Evolutionary conservation across 1,140 invertebrate genomes (phyloP).

Genomic region (Aphelinus certus): DNA sequence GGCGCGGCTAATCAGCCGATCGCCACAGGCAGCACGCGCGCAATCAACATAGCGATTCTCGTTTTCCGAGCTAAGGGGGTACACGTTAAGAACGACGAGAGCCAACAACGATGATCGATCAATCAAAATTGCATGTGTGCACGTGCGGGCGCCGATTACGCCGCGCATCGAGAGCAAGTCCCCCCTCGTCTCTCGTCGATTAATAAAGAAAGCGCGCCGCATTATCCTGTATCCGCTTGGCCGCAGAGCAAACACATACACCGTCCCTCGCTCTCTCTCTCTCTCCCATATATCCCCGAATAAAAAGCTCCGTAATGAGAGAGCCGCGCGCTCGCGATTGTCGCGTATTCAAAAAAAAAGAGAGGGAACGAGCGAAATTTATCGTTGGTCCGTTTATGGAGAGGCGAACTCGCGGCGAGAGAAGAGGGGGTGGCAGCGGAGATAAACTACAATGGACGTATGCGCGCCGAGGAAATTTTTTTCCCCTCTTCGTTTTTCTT

Average conservation of each 20-base stretch:
- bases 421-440: not conserved
- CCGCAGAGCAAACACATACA: not conserved
- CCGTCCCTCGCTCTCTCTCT: not conserved
- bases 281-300: not conserved
- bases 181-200: not conserved
- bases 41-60: no score
- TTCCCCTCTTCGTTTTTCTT: no score
- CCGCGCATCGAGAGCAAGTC: no score
- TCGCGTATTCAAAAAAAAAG: constrained; percentile 3
- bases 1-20: no score
- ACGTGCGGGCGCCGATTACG: no score
- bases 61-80: no score
- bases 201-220: constrained; percentile 12
- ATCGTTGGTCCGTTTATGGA: constrained; percentile 28
- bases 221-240: no score
- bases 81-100: no score
- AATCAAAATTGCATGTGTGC: no score
- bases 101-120: no score
- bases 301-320: constrained; percentile 30
- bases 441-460: constrained; percentile 48
- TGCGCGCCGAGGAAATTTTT: constrained; percentile 11
- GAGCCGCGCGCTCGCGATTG: constrained; percentile 19
- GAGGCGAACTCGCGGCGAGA: constrained; percentile 1
- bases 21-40: no score
- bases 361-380: constrained; percentile 22